Evolutionary conservation across 2,888 invertebrate species (phyloP).

Genomic region (Eledone cirrhosa): DNA sequence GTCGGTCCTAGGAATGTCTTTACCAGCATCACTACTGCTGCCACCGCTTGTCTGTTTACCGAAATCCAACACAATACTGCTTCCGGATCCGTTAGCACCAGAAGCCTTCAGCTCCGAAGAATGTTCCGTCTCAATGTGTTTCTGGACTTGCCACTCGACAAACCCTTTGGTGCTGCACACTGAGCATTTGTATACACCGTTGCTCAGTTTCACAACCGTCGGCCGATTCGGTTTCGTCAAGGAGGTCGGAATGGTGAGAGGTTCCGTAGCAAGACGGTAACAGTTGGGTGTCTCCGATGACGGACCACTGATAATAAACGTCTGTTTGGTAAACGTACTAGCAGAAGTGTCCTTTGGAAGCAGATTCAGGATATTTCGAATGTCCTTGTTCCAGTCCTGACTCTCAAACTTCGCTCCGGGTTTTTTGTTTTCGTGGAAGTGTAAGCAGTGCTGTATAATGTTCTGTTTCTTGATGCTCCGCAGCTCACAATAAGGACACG

Average conservation of each 20-base stretch:
- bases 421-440: constrained; percentile 35
- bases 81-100: not conserved
- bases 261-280: not conserved
- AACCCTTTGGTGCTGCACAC: constrained; percentile 18
- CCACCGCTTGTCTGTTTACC: not conserved
- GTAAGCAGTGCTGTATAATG: constrained; percentile 41
- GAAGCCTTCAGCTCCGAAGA: not conserved
- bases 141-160: constrained; percentile 18
- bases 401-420: constrained; percentile 9
- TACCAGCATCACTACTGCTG: not conserved
- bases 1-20: not conserved
- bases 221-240: constrained; percentile 18
- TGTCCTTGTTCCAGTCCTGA: not conserved
- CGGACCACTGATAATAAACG: constrained; percentile 12
- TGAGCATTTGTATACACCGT: constrained; percentile 22
- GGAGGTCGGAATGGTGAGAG: constrained; percentile 3
- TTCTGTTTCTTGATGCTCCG: constrained; percentile 41
- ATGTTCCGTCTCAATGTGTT: constrained; percentile 20
- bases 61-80: constrained; percentile 6
- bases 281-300: not conserved
- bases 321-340: constrained; percentile 17
- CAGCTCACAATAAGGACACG: constrained; percentile 52
- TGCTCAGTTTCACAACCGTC: constrained; percentile 22
- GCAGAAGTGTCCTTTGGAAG: constrained; percentile 5
- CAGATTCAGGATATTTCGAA: not conserved